Percentiles rank a stretch among this genome's conserved stretches.
Conservation (phyloP, 2,888 invertebrate genomes). For the Glyphotaelius pellucidus region DNA sequence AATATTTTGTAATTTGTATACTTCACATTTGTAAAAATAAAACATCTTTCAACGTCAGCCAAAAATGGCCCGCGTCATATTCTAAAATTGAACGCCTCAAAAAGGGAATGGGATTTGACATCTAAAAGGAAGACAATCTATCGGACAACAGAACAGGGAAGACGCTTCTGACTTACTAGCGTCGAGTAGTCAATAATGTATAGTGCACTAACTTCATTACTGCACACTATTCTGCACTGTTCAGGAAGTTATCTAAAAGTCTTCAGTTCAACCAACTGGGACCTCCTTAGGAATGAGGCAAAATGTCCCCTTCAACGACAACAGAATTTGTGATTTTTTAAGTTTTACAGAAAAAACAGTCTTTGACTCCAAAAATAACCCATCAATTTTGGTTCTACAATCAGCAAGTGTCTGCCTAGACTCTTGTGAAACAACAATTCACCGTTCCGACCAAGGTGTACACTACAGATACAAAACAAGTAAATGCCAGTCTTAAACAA, state of each 20-base stretch:
- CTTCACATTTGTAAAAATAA: conserved; percentile 59
- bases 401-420: conserved; percentile 54
- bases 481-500: conserved; percentile 67
- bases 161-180: conserved; percentile 12
- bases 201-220: no score
- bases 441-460: conserved; percentile 56
- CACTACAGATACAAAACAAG: conserved; percentile 64
- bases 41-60: conserved; percentile 51
- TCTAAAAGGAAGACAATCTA: conserved; percentile 52
- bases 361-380: conserved; percentile 66
- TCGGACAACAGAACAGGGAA: conserved; percentile 38
- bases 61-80: conserved; percentile 40
- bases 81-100: conserved; percentile 47
- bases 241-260: conserved; percentile 27
- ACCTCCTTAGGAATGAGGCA: conserved; percentile 28
- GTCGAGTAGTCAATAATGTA: not conserved
- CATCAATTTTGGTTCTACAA: conserved; percentile 57
- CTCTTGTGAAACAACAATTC: conserved; percentile 55
- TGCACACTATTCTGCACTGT: not conserved
- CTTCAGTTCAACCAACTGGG: conserved; percentile 35
- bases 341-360: conserved; percentile 66
- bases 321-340: conserved; percentile 54
- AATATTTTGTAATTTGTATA: conserved; percentile 54
- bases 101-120: conserved; percentile 48
- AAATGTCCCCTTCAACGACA: conserved; percentile 9